Evolutionary conservation across 2,888 invertebrate genomes (phyloP), one percentile per base, ranked within the genome.

Genomic region (Arge pagana): DNA sequence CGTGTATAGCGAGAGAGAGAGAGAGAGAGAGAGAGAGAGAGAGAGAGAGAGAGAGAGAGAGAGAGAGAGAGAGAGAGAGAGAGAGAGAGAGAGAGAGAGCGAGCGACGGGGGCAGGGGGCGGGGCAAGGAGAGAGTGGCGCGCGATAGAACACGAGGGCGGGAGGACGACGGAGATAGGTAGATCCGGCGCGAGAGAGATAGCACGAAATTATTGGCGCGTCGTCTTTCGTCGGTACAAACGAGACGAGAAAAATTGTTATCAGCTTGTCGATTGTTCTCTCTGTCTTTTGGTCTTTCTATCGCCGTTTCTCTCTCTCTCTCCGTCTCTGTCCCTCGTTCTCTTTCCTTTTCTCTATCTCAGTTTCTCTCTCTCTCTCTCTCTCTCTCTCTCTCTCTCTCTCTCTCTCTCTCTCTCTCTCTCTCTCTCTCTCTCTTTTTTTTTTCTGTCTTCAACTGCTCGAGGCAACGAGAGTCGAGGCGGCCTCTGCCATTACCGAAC

Each of bases 181-280:
- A 30, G 43, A 36, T 43, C 45, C 39, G 48, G 40, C 33, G 40
- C 31, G 37, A 40, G 21, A 53, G 53, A 30, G 51, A 31, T 43
- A 35, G 21, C 50, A 50, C 52, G 51, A 61, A 54, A 31, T 31
- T 31, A 11, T 11, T 53, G 57, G 52, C 53, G 54, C 35, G 45
- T 48, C 26, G 51, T 45, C 21, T 37, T 16, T 37, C 13, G 40
- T 31, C 28, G 24, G 48, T 42, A 48, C 48, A 41, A 8, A 21
- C 39, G 21, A 42, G 45, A 52, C 52, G 58, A 42, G 52, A 60
- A 63, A 63, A 57, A 50, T 61, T 55, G n/a, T n/a, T n/a, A n/a
- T n/a, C n/a, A n/a, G n/a, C n/a, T n/a, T n/a, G n/a, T n/a, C n/a
- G n/a, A n/a, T n/a, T n/a, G n/a, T n/a, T n/a, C n/a, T n/a, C n/a